phyloP scores from a whole-genome alignment of 2,888 invertebrate species.

The Lutraria lutraria region DNA sequence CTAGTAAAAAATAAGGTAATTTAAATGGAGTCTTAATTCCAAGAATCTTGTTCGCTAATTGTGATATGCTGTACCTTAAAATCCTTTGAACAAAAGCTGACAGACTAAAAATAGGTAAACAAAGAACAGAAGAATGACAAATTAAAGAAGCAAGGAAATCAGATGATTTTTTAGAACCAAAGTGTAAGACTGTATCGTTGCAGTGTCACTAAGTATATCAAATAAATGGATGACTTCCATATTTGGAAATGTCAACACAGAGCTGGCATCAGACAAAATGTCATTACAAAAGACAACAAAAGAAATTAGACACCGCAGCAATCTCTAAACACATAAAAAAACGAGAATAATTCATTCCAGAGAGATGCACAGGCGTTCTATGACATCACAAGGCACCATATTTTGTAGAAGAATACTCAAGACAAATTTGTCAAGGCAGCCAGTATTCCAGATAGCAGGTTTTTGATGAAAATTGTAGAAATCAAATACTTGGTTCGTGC shows the following conservation, averaged over 20 bases:
- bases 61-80: no score
- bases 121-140: no score
- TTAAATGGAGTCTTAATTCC: no score
- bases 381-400: background rate
- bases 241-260: constrained; percentile 23
- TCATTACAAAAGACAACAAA: constrained; percentile 11
- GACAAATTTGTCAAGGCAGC: constrained; percentile 5
- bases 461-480: background rate
- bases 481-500: background rate
- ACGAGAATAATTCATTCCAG: background rate
- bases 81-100: no score
- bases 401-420: background rate
- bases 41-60: no score
- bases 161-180: background rate
- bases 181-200: background rate
- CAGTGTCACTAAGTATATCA: background rate
- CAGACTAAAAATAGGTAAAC: no score
- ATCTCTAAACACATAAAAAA: background rate
- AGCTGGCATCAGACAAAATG: constrained; percentile 18
- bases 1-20: no score
- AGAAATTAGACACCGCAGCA: constrained; percentile 6
- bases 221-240: constrained; percentile 14
- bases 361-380: background rate
- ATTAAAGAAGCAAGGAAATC: no score
- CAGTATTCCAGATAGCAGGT: background rate